Percentiles rank a stretch among this genome's conserved stretches.
phyloP scores from a whole-genome alignment of 2,797 vertebrate species.

The Galagoides demidoff region DNA sequence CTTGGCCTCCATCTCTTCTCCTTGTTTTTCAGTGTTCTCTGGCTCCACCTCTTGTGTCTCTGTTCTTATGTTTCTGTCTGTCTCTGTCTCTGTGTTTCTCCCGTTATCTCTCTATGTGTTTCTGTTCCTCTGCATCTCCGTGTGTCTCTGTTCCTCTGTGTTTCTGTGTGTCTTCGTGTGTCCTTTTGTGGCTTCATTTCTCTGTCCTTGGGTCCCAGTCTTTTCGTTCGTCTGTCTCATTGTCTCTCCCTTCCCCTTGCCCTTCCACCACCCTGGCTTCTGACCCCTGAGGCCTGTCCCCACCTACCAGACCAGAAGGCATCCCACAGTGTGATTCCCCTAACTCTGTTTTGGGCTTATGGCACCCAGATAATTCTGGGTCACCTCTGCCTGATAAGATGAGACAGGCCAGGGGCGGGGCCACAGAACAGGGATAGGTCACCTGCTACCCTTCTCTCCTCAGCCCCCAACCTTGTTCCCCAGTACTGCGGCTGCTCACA shows the following conservation, averaged over 20 bases:
- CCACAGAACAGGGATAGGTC: neutral
- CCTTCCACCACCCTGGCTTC: neutral
- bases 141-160: no score
- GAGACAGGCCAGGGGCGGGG: neutral
- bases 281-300: neutral
- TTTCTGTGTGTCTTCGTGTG: neutral
- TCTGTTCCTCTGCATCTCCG: neutral
- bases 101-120: no score
- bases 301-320: neutral
- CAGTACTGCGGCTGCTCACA: neutral
- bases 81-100: neutral
- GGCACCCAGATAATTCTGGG: neutral
- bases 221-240: neutral
- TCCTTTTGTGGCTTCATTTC: neutral
- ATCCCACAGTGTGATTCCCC: neutral
- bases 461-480: neutral
- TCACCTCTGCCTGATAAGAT: neutral
- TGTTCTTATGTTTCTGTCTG: no score
- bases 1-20: neutral
- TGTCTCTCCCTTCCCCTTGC: neutral
- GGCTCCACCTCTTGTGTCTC: neutral
- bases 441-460: neutral
- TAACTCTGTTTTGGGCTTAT: neutral
- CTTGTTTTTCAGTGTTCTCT: neutral
- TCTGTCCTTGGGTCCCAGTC: neutral